Evolutionary conservation across 2,888 invertebrate species (phyloP).

Genomic region (Aradus depressus): DNA sequence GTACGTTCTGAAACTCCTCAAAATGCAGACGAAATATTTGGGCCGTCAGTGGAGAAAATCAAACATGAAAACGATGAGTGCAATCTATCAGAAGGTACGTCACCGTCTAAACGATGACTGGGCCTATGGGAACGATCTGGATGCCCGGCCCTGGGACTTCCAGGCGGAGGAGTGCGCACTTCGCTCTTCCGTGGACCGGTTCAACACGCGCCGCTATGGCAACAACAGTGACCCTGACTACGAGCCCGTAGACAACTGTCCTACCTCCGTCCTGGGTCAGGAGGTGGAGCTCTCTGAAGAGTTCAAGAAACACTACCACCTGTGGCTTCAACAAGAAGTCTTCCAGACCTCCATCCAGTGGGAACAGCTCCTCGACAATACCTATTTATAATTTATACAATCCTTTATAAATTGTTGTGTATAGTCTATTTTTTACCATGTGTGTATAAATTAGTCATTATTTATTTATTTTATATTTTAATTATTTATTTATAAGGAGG

Average conservation of each 20-base stretch:
- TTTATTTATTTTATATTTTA: too few relatives aligned
- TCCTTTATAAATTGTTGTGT: too few relatives aligned
- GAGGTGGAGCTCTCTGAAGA: constrained; percentile 74
- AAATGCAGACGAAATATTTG: constrained; percentile 99
- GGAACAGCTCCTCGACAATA: constrained; percentile 45
- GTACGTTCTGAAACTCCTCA: constrained; percentile 91
- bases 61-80: constrained; percentile 99
- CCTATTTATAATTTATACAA: constrained; percentile 6
- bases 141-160: constrained; percentile 96
- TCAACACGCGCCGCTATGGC: constrained; percentile 84
- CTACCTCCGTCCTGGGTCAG: constrained; percentile 65
- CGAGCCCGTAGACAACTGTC: constrained; percentile 61
- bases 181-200: constrained; percentile 86
- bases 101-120: constrained; percentile 97
- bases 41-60: constrained; percentile 98
- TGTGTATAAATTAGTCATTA: too few relatives aligned
- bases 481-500: too few relatives aligned
- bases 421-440: too few relatives aligned
- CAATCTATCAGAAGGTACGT: constrained; percentile 93
- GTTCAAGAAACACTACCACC: constrained; percentile 83
- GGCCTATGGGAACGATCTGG: constrained; percentile 98
- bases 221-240: constrained; percentile 41
- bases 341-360: constrained; percentile 74
- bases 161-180: constrained; percentile 94
- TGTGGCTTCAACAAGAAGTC: constrained; percentile 95